phyloP scores from a whole-genome alignment of 2,113 vertebrate species.

The Pontoporia blainvillei region DNA sequence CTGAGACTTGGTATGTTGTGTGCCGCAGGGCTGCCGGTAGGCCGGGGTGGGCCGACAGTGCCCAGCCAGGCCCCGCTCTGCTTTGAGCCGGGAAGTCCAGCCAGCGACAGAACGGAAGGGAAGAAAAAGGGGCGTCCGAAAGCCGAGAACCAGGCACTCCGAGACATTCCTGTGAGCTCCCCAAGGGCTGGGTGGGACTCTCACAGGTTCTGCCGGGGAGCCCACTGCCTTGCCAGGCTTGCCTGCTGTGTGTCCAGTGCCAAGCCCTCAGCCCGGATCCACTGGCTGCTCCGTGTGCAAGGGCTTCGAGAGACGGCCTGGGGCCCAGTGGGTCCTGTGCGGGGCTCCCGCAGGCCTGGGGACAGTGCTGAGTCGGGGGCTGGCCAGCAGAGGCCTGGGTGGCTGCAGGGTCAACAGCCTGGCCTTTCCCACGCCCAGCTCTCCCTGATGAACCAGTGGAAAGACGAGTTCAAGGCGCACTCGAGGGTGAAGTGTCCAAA shows the following conservation, averaged over 20 bases:
- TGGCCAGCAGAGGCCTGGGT: neutral
- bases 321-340: neutral
- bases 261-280: neutral
- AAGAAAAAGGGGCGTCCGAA: slow-evolving; percentile 94
- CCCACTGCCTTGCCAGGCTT: neutral
- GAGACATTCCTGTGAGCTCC: slow-evolving; percentile 93
- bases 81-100: slow-evolving; percentile 83
- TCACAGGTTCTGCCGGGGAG: neutral
- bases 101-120: slow-evolving; percentile 87
- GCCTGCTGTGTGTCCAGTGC: fast-evolving
- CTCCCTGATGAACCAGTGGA: slow-evolving; percentile 95
- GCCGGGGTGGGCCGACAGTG: slow-evolving; percentile 52
- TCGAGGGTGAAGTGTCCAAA: slow-evolving; percentile 95
- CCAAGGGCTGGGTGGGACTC: neutral
- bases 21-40: slow-evolving; percentile 53
- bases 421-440: slow-evolving; percentile 80
- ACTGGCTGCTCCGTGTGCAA: fast-evolving
- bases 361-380: neutral
- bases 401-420: neutral
- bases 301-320: neutral
- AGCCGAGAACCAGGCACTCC: slow-evolving; percentile 90
- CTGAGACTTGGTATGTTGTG: neutral
- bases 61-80: slow-evolving; percentile 60
- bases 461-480: slow-evolving; percentile 95
- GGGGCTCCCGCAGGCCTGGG: neutral